Evolutionary conservation across 2,113 vertebrate genomes (phyloP), one percentile per base, ranked within the genome.

Genomic region (Tenebrosternarchus preto): DNA sequence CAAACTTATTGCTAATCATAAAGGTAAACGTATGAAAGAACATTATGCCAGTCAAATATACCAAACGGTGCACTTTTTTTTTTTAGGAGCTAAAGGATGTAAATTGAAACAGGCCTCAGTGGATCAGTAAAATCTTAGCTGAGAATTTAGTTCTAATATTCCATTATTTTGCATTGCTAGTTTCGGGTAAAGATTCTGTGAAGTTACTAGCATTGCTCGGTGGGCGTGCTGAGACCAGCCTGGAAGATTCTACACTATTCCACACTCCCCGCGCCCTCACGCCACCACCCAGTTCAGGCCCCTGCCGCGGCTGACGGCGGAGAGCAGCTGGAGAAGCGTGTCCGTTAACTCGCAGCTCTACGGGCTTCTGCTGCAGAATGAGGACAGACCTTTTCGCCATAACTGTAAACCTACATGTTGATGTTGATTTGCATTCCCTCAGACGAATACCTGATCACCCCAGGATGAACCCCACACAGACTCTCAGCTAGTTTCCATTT

Each of bases 351-450:
- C 12, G 31, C 66, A 43, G 53, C 31, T 59, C 69, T 59, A 70
- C 16, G 12, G 53, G 61, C 19, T 5, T 50, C 5, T 53, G 5
- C 6, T 36, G 19, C 59, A 33, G n/a, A 64, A 63, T 64, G 57
- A 80, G 27, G 33, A 25, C 20, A 53, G 43, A 73, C 59, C 39
- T 80, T 20, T 78, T 22, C 36, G 22, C 33, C n/a, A 36, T 61
- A 39, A 60, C 77, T 33, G 56, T 61, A 9, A 68, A 22, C 6
- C 67, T 46, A 33, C 27, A 71, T 11, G 64, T 27, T 33, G 19
- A 33, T 7, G 5, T 0, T 19, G 11, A 36, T 79, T 36, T 56
- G 61, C 57, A 27, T 79, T 72, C 17, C 25, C 61, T 78, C 5
- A 3, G 31, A 55, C 71, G 67, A 70, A 70, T 7, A 60, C n/a